Percentiles rank a stretch among this genome's conserved stretches.
These are phyloP conservation scores for Globia sparganii DNA, from an alignment of 2,888 invertebrate species.

Conservation along the genomic window DNA sequence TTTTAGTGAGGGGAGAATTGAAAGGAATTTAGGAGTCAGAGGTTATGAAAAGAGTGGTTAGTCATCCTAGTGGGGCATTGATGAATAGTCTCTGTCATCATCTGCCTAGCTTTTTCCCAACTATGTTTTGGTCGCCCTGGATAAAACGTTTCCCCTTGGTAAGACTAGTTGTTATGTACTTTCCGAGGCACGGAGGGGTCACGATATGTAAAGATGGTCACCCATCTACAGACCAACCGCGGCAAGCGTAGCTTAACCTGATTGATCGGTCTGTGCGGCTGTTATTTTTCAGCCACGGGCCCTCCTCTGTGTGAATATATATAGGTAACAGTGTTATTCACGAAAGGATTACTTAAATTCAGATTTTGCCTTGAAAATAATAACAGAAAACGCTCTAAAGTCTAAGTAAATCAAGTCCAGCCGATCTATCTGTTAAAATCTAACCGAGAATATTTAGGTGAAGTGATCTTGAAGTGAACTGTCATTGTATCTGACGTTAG, in stretches of 20 bases:
- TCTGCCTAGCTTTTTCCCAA: too few species aligned
- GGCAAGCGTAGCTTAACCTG: too few species aligned
- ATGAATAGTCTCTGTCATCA: constrained; percentile 3
- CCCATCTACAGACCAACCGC: too few species aligned
- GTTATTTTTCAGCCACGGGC: too few species aligned
- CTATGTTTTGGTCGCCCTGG: too few species aligned
- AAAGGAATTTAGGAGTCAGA: constrained; percentile 39
- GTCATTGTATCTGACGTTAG: neutral
- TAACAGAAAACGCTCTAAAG: neutral
- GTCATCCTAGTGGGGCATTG: constrained; percentile 23
- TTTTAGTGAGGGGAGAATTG: constrained; percentile 44
- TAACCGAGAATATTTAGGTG: neutral
- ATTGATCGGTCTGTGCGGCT: too few species aligned
- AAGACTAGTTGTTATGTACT: too few species aligned
- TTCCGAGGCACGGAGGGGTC: too few species aligned
- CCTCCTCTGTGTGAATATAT: neutral
- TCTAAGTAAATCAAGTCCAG: neutral
- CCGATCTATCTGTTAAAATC: neutral
- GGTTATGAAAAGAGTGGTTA: constrained; percentile 17
- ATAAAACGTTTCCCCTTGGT: too few species aligned
- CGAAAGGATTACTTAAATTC: neutral
- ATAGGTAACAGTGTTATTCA: neutral
- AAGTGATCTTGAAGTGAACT: neutral
- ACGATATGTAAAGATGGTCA: too few species aligned
- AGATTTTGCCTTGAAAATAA: neutral